phyloP scores from a whole-genome alignment of 2,888 invertebrate genomes.

The Heliothis peltigera region DNA sequence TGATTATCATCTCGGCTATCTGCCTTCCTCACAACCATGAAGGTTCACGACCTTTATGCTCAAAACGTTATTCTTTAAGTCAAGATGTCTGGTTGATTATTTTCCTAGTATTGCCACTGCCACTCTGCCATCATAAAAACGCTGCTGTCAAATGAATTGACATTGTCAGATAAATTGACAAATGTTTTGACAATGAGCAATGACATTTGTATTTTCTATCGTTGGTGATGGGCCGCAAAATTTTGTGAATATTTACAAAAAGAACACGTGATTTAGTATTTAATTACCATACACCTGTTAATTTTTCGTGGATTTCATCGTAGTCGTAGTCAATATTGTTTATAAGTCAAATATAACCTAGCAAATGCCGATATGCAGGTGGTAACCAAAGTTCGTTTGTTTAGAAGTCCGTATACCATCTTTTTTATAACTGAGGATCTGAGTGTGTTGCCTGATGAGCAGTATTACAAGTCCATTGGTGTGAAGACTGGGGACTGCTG shows the following conservation, averaged over 20 bases:
- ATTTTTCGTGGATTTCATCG: neutral
- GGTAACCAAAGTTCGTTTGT: slow-evolving; percentile 75
- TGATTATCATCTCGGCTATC: too few species aligned
- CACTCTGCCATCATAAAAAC: neutral
- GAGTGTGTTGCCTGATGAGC: slow-evolving; percentile 71
- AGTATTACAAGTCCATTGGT: slow-evolving; percentile 73
- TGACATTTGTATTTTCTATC: slow-evolving; percentile 24
- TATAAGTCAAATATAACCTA: slow-evolving; percentile 54
- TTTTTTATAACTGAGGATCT: slow-evolving; percentile 76
- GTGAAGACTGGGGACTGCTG: slow-evolving; percentile 69
- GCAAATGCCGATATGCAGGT: slow-evolving; percentile 81
- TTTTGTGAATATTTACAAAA: slow-evolving; percentile 24
- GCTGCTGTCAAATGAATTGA: neutral
- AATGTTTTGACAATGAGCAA: slow-evolving; percentile 4
- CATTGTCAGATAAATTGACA: slow-evolving; percentile 3
- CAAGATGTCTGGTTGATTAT: too few species aligned
- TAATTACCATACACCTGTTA: slow-evolving; percentile 8
- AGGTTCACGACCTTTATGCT: too few species aligned
- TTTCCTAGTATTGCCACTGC: too few species aligned
- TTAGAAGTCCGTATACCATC: slow-evolving; percentile 74
- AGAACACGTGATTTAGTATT: slow-evolving; percentile 14
- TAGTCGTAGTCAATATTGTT: neutral
- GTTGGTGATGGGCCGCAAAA: slow-evolving; percentile 6
- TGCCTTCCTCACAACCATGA: too few species aligned
- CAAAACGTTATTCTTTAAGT: too few species aligned